Base-by-base conservation (phyloP, 2,888 invertebrate genomes). In the Mesorhabditis sp. region DNA sequence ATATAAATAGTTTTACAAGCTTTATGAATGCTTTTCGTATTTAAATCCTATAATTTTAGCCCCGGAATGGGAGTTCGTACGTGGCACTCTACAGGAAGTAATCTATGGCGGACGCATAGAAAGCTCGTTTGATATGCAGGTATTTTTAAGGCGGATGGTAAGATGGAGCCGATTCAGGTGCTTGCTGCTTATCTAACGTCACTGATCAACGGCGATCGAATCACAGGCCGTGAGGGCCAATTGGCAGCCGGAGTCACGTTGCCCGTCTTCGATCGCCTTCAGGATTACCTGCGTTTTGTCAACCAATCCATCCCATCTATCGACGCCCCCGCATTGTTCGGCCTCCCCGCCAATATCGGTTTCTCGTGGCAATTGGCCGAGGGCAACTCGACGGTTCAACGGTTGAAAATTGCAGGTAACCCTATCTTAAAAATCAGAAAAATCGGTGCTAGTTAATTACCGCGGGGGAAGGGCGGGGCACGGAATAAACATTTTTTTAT, bases 41-140 rank as follows among this genome's bases (percentile, higher is more conserved):
- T 28, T 28, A 28, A 28, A 28, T 28, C 28, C 28, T 28, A 61
- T 3, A 44, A 62, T 68, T 76, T 44, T 73, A 76, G 77, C 69
- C 13, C 70, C 87, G 4, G 90, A 91, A 77, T 93, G 93, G 92
- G 89, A 90, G 70, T 90, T 91, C 76, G 88, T 94, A 66, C 91
- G 91, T 80, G 93, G 93, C 4, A 87, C 94, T 42, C 90, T 91
- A 82, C 91, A 91, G 81, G 90, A 91, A 77, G 91, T 93, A 0
- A 91, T 93, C 66, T 94, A 93, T 83, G 94, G 93, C 0, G 94
- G 94, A 0, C 89, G 93, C 67, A 90, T 94, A 42, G 93, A 93
- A 86, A 92, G 92, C 82, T 86, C 87, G 4, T 91, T 91, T 82
- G 94, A 94, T 86, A 87, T 89, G 75, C 69, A 70, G 61, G 63